These are phyloP conservation scores for Corvus hawaiiensis DNA, from an alignment of 2,113 vertebrate genomes.

Conservation along the genomic window DNA sequence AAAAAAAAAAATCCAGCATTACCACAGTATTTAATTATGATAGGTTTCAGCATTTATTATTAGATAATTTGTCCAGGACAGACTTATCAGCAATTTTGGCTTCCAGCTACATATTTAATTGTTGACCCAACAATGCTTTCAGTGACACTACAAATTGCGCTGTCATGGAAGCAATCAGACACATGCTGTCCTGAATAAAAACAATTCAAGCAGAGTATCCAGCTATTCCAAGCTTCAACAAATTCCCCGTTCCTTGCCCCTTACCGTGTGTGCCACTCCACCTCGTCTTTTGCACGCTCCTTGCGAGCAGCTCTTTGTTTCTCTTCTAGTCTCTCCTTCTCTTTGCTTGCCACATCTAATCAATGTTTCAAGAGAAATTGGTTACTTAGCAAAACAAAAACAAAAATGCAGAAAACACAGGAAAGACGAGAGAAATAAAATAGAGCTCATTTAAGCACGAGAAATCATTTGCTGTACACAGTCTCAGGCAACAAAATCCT, in stretches of 20 bases:
- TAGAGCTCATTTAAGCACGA: not conserved
- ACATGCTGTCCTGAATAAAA: not conserved
- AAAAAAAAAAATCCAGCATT: not conserved
- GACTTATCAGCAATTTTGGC: not conserved
- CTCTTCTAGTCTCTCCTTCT: slow-evolving; percentile 94
- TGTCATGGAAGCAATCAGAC: not conserved
- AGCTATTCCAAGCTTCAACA: not conserved
- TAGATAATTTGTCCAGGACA: not conserved
- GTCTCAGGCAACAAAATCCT: not conserved
- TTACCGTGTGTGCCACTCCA: slow-evolving; percentile 91
- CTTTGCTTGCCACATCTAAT: slow-evolving; percentile 86
- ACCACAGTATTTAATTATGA: not conserved
- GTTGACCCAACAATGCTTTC: not conserved
- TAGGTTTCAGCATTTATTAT: not conserved
- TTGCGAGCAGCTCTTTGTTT: slow-evolving; percentile 90
- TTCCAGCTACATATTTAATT: not conserved
- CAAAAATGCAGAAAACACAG: not conserved
- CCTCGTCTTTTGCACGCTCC: slow-evolving; percentile 81
- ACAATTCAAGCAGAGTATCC: not conserved
- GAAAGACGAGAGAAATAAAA: not conserved
- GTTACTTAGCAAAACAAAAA: not conserved
- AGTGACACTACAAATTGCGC: not conserved
- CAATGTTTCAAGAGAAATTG: not conserved
- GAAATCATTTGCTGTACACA: not conserved
- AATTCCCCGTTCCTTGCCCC: not conserved